Evolutionary conservation across 2,888 invertebrate species (phyloP), one percentile per base, ranked within the genome.

Genomic region (Lepidochrysops patricia): DNA sequence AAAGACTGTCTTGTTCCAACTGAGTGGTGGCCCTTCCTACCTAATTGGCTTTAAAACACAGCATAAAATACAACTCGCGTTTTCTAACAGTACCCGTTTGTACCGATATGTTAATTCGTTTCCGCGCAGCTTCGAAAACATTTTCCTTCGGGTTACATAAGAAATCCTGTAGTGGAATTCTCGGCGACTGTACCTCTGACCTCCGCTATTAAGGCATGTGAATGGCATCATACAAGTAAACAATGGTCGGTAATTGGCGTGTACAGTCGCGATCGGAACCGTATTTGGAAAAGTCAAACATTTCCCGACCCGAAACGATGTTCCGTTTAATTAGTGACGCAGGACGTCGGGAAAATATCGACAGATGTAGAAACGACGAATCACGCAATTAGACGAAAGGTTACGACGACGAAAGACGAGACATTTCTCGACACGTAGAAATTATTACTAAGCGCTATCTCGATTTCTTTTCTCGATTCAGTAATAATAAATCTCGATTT

Each of bases 181-280:
- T 26, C 50, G 26, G 19, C 29, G 54, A 19, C 32, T 32, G 27
- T 54, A 54, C 32, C 54, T 54, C 19, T 15, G 32, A 54, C 54
- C 54, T 29, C 54, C 32, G 54, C 54, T 29, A 54, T 54, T 54
- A 54, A 54, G 54, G 54, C 54, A 54, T 52, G 43, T 43, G 52
- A 52, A 54, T 54, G 29, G 54, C 32, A 32, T 58, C 62, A 63
- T 66, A 63, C 62, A 66, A 61, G 58, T 62, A 63, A 66, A 67
- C 67, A 67, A 67, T 67, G 62, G 62, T 58, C 35, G 56, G 62
- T 67, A 67, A 67, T 67, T 67, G 67, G 66, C 65, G 62, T 67
- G 63, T 63, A 63, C 63, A 67, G 49, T 57, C 57, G 32, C 57
- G 25, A 34, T 34, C 58, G 58, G 57, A 23, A 50, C 65, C 64